Evolutionary conservation across 2,888 invertebrate species (phyloP).

Genomic region (Orthosia gracilis): DNA sequence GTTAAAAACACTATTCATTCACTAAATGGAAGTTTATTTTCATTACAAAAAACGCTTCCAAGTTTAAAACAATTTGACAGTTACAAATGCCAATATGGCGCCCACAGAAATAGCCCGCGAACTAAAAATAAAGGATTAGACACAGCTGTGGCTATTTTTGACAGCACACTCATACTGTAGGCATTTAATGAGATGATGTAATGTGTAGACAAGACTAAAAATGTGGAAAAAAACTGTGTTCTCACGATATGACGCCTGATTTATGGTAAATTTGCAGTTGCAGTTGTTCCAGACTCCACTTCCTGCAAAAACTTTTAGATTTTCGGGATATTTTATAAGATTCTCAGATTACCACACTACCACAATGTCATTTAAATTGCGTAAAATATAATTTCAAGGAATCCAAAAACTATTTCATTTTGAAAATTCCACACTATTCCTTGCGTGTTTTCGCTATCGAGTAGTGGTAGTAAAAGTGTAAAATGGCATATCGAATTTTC

Average conservation of each 20-base stretch:
- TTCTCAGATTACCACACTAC: no score
- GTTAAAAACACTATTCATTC: background rate
- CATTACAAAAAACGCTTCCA: slow-evolving; percentile 5
- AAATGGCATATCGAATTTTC: no score
- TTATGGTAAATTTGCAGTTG: background rate
- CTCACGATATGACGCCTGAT: slow-evolving; percentile 8
- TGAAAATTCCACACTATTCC: no score
- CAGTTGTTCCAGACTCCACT: background rate
- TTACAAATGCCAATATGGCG: slow-evolving; percentile 51
- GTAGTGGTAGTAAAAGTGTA: no score
- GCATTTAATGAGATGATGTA: slow-evolving; percentile 43
- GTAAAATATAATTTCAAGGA: no score
- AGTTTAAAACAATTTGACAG: slow-evolving; percentile 46
- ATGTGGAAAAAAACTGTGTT: slow-evolving; percentile 27
- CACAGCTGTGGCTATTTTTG: slow-evolving; percentile 55
- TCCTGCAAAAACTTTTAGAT: no score
- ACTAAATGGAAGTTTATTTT: slow-evolving; percentile 2
- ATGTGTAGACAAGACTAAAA: slow-evolving; percentile 17
- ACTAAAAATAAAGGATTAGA: slow-evolving; percentile 56
- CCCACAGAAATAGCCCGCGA: slow-evolving; percentile 48
- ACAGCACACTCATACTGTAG: slow-evolving; percentile 28
- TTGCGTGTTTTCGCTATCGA: no score
- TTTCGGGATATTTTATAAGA: no score
- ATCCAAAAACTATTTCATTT: no score
- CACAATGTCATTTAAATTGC: no score